Evolutionary conservation across 2,797 vertebrate genomes (phyloP).

Genomic region (Arnoldichthys spilopterus): DNA sequence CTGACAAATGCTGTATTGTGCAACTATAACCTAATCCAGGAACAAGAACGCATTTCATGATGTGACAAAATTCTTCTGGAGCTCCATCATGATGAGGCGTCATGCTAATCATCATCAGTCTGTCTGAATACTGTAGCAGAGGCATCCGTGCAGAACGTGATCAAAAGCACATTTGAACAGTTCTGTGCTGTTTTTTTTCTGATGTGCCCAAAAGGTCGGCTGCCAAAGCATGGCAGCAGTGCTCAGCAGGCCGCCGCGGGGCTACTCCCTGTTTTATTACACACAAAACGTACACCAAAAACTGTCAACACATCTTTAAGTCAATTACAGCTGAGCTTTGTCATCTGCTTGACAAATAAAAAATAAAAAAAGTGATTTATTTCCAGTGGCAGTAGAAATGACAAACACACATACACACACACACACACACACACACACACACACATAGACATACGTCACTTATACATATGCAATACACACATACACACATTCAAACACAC

Average conservation of each 20-base stretch:
- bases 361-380: slow-evolving; percentile 37
- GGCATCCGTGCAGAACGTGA: too few species aligned
- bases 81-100: background rate
- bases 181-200: background rate
- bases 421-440: background rate
- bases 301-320: slow-evolving; percentile 38
- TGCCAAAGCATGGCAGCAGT: background rate
- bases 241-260: background rate
- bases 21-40: background rate
- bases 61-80: background rate
- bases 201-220: background rate
- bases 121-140: background rate
- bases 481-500: background rate
- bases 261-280: background rate
- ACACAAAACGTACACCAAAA: slow-evolving; percentile 8
- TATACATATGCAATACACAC: background rate
- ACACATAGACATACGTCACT: background rate
- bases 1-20: background rate
- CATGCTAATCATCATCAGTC: background rate
- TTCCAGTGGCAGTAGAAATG: background rate
- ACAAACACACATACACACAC: slow-evolving; percentile 6
- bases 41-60: background rate
- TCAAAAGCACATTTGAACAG: background rate
- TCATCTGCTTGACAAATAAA: slow-evolving; percentile 33
- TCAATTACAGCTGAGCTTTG: slow-evolving; percentile 35